These are phyloP conservation scores for Gopherus evgoodei DNA, from an alignment of 2,113 vertebrate species.

Conservation along the genomic window DNA sequence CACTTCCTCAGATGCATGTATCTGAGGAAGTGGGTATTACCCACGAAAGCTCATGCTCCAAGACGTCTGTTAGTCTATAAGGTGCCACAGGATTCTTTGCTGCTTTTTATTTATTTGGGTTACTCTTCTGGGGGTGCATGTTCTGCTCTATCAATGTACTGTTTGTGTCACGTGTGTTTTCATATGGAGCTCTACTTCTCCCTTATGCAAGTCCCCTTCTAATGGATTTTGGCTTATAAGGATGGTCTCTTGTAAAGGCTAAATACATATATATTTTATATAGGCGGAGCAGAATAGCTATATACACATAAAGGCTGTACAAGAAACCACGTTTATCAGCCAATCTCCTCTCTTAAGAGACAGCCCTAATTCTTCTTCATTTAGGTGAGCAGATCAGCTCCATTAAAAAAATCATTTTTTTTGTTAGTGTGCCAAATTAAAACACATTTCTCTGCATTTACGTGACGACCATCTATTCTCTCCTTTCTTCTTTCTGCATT, in stretches of 20 bases:
- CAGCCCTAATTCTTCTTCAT: neutral
- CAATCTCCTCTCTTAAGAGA: neutral
- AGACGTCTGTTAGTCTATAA: too few relatives aligned
- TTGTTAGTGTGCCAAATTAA: rapidly evolving
- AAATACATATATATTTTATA: neutral
- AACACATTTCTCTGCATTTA: neutral
- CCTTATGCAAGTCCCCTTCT: too few relatives aligned
- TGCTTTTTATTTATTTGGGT: too few relatives aligned
- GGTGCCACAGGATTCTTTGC: too few relatives aligned
- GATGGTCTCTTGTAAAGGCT: neutral
- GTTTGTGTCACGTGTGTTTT: too few relatives aligned
- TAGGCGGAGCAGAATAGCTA: neutral
- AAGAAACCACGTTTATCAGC: neutral
- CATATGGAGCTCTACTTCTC: too few relatives aligned
- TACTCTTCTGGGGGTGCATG: too few relatives aligned
- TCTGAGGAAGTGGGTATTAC: too few relatives aligned
- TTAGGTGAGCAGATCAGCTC: neutral
- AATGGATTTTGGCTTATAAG: neutral
- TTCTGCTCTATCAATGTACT: too few relatives aligned
- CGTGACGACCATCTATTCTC: neutral
- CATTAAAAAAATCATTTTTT: rapidly evolving
- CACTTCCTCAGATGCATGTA: too few relatives aligned
- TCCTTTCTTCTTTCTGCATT: neutral
- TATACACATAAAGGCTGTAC: rapidly evolving
- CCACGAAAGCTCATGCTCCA: too few relatives aligned